Evolutionary conservation across 2,797 vertebrate genomes (phyloP).

Genomic region (Pterois miles): DNA sequence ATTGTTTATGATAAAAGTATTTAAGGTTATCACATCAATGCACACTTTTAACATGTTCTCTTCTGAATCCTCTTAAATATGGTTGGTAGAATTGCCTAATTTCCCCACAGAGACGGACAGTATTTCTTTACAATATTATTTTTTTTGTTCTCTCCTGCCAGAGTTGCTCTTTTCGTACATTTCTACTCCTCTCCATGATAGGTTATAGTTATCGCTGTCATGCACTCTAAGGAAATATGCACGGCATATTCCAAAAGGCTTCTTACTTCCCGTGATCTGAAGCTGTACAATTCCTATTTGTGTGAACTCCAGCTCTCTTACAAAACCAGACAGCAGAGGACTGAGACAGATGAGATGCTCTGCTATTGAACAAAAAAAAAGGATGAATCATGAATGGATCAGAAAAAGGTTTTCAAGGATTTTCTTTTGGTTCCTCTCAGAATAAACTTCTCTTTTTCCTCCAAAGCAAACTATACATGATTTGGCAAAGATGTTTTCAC

Average conservation of each 20-base stretch:
- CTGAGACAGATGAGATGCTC: background rate
- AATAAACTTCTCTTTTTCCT: background rate
- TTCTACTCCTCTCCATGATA: conserved; percentile 16
- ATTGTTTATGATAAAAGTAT: conserved; percentile 9
- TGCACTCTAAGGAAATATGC: conserved; percentile 29
- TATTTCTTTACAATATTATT: conserved; percentile 51
- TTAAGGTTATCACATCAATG: background rate
- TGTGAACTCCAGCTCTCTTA: background rate
- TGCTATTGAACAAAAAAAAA: background rate
- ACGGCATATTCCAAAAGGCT: background rate
- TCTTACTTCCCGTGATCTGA: conserved; percentile 8
- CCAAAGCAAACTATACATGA: background rate
- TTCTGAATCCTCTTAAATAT: conserved; percentile 16
- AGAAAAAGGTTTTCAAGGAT: background rate
- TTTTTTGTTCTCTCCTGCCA: conserved; percentile 49
- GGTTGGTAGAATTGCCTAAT: conserved; percentile 44
- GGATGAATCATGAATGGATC: conserved; percentile 10
- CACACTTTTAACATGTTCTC: conserved; percentile 4
- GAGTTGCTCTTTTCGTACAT: conserved; percentile 35
- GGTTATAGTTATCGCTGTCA: conserved; percentile 21
- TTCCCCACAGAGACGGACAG: conserved; percentile 41
- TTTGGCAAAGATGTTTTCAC: background rate
- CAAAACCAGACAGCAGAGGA: background rate
- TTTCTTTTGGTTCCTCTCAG: background rate
- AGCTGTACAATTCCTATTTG: conserved; percentile 9